A percentile compares a stretch with the other conserved stretches of the same genome.
phyloP scores from a whole-genome alignment of 1,140 invertebrate genomes.

The Neelides sp. region DNA sequence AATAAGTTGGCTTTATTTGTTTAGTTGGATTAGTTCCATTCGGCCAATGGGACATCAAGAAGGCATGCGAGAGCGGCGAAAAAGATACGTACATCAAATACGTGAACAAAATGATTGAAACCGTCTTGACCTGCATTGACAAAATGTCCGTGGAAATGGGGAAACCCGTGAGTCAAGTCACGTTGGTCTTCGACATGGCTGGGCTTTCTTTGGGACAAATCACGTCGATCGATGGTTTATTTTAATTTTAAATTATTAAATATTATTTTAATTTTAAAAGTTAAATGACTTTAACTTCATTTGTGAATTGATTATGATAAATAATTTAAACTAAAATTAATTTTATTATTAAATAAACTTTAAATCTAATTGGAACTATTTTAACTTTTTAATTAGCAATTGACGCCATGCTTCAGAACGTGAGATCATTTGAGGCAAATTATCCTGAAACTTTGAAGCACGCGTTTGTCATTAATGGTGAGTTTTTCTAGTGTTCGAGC shows the following conservation, averaged over 20 bases:
- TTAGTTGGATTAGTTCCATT: constrained; percentile 19
- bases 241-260: no score
- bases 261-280: no score
- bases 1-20: no score
- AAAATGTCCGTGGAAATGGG: constrained; percentile 13
- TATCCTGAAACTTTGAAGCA: constrained; percentile 27
- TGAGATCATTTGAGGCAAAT: constrained; percentile 20
- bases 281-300: no score
- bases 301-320: neutral
- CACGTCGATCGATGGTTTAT: no score
- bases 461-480: constrained; percentile 24
- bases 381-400: constrained; percentile 11
- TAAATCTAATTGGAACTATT: neutral
- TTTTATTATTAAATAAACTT: neutral
- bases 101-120: neutral
- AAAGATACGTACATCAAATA: constrained; percentile 11
- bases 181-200: neutral
- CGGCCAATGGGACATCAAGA: constrained; percentile 22
- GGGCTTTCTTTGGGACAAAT: no score
- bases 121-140: no score
- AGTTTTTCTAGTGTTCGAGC: neutral
- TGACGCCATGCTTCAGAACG: constrained; percentile 15
- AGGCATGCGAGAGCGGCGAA: constrained; percentile 3
- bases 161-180: neutral
- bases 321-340: neutral